Base-by-base conservation (phyloP, 2,888 invertebrate species). In the Luperina nickerlii region DNA sequence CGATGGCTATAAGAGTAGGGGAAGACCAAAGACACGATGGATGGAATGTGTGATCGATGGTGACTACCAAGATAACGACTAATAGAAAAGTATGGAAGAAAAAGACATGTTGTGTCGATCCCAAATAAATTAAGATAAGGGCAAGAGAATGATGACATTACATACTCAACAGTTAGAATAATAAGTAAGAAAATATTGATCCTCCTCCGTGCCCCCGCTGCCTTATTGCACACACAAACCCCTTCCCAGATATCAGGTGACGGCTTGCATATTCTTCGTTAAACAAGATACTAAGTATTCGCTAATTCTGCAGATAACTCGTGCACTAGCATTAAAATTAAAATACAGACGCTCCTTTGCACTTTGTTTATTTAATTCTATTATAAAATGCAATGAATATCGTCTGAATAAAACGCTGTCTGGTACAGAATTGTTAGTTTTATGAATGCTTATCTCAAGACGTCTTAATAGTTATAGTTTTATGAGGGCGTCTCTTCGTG, bases 191-290 rank as follows among this genome's bases (percentile, higher is more conserved):
- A n/a, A 73, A 60, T n/a, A 60, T 74, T 13, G 20, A 60, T 9
- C 42, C 18, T 24, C 20, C 8, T 51, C 54, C 24, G n/a, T 70
- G 20, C 66, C 13, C 57, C 11, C 24, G 24, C 78, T 27, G 18
- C 20, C 0, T 24, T 51, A 27, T n/a, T 32, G 72, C 48, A 83
- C 70, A 67, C 15, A 24, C 15, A 24, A 5, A 48, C 13, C 42
- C 70, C 32, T 70, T 54, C 45, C 54, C 42, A 42, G 75, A 79
- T 81, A 86, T 86, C 81, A 75, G 65, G 69, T 84, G 79, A 83
- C 82, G 42, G 75, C 76, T 76, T 75, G 78, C 79, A 80, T 68
- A 79, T 57, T 77, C 32, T 75, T 84, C 45, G 62, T 83, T 81
- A 73, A 74, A 80, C 54, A 76, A 79, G 69, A 80, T 83, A 76